Percentiles rank a stretch among this genome's conserved stretches.
Conservation (phyloP, 2,888 invertebrate species). For the Phyllotreta striolata region DNA sequence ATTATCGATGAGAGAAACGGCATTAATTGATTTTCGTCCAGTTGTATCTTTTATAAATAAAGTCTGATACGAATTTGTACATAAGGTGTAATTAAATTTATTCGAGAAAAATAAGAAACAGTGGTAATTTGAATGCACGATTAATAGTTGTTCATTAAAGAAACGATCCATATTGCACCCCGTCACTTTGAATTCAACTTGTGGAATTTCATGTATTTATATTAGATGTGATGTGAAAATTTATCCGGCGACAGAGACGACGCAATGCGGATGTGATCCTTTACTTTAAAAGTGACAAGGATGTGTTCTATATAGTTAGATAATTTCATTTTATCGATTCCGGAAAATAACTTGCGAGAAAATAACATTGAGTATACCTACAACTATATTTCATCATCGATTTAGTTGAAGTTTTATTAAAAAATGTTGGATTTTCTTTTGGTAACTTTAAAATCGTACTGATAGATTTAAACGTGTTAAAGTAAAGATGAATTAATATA, state of each 20-base stretch:
- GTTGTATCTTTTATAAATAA: constrained; percentile 12
- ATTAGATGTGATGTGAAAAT: too few relatives aligned
- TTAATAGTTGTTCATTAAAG: constrained; percentile 7
- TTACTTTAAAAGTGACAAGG: too few relatives aligned
- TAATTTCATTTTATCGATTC: too few relatives aligned
- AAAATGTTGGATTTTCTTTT: constrained; percentile 16
- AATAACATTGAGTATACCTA: too few relatives aligned
- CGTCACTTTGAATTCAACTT: too few relatives aligned
- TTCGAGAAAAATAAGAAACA: constrained; percentile 2
- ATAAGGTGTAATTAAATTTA: constrained; percentile 21
- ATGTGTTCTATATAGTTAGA: too few relatives aligned
- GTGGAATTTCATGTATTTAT: too few relatives aligned
- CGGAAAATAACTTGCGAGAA: too few relatives aligned
- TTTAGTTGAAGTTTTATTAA: constrained; percentile 14
- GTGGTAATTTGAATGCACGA: not conserved
- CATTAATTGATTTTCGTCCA: not conserved
- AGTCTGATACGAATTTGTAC: constrained; percentile 28
- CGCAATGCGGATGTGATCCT: too few relatives aligned
- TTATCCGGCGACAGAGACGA: too few relatives aligned
- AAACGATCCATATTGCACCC: constrained; percentile 13
- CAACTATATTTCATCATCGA: constrained; percentile 1
- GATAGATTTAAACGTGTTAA: constrained; percentile 36
- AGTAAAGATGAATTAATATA: constrained; percentile 31
- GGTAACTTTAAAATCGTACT: constrained; percentile 33
- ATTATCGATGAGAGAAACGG: not conserved